Conservation (phyloP, 92 coral and sea anemone genomes). For the Porites rus region DNA sequence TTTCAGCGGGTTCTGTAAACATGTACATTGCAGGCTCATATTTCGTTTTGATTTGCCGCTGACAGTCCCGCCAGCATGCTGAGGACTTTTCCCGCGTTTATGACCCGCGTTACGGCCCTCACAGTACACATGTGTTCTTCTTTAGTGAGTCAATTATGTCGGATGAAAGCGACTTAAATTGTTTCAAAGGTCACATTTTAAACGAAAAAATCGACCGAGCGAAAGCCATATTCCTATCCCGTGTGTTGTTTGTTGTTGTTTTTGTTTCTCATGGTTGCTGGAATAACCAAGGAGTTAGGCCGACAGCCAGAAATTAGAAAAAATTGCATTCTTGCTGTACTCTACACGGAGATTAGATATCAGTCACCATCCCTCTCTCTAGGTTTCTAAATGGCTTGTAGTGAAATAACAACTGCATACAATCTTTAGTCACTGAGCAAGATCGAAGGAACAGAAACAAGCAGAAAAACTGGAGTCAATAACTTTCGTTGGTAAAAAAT, state of each 20-base stretch:
- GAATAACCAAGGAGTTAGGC: neutral
- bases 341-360: neutral
- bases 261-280: neutral
- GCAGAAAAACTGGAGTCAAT: too few relatives aligned
- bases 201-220: too few relatives aligned
- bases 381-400: conserved; percentile 3
- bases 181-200: too few relatives aligned
- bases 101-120: too few relatives aligned
- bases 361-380: neutral
- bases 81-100: too few relatives aligned
- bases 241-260: neutral
- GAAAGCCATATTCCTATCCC: conserved; percentile 1
- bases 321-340: conserved; percentile 3
- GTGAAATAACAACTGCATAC: neutral
- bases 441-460: neutral
- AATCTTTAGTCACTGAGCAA: neutral
- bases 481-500: too few relatives aligned
- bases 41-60: too few relatives aligned
- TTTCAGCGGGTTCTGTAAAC: conserved; percentile 12
- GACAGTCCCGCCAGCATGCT: too few relatives aligned
- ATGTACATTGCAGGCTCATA: too few relatives aligned
- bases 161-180: too few relatives aligned
- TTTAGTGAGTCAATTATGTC: too few relatives aligned
- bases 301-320: neutral
- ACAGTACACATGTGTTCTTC: too few relatives aligned